Conservation (phyloP, 2,888 invertebrate genomes). For the Diplazon laetatorius region DNA sequence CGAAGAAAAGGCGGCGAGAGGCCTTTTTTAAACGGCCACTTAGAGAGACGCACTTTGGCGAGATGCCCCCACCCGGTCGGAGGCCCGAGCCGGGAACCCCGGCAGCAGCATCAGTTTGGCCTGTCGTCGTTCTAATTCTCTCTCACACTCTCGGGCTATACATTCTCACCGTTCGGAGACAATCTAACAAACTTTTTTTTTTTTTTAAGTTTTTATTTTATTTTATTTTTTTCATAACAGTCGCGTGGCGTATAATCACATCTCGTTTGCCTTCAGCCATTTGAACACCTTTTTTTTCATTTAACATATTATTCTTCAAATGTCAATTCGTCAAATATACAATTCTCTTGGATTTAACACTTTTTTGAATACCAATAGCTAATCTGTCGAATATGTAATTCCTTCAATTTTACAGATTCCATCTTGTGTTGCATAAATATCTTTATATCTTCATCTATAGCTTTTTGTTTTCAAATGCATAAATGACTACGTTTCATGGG, state of each 20-base stretch:
- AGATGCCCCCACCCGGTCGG: constrained; percentile 69
- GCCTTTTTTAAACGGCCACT: constrained; percentile 74
- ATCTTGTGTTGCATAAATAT: not conserved
- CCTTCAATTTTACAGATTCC: too few relatives aligned
- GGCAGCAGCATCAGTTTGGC: constrained; percentile 39
- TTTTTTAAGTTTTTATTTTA: too few relatives aligned
- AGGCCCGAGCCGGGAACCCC: constrained; percentile 14
- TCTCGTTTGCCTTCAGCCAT: constrained; percentile 41
- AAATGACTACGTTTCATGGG: constrained; percentile 21
- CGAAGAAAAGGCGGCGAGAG: constrained; percentile 67
- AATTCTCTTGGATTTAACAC: too few relatives aligned
- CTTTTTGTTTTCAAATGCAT: not conserved
- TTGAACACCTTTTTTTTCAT: too few relatives aligned
- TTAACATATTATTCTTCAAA: too few relatives aligned
- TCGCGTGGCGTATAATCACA: constrained; percentile 63
- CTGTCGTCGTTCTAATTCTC: constrained; percentile 66
- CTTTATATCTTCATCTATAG: not conserved
- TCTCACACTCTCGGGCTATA: constrained; percentile 67
- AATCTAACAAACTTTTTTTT: constrained; percentile 60
- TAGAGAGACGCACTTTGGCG: constrained; percentile 71
- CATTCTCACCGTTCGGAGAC: constrained; percentile 50
- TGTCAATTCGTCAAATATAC: too few relatives aligned
- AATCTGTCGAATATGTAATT: too few relatives aligned
- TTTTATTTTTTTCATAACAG: constrained; percentile 42
- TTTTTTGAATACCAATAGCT: too few relatives aligned